Base-by-base conservation (phyloP, 2,113 vertebrate genomes). In the Chroicocephalus ridibundus region DNA sequence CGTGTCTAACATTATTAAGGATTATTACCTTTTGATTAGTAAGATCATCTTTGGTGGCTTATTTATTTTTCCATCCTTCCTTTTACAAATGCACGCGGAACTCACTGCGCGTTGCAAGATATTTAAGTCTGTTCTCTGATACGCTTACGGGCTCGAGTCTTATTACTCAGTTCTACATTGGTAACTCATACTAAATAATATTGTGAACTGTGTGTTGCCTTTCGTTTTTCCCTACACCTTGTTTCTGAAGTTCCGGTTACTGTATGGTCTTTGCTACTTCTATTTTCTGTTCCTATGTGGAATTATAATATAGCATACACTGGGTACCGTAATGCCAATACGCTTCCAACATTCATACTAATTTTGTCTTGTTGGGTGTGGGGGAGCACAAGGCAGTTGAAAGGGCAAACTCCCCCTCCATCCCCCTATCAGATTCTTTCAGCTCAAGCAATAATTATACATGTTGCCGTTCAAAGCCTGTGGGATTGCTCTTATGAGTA, bases 401-500 rank as follows among this genome's bases (percentile, higher is more conserved):
- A 94, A 85, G 31, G 36, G 36, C 27, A 74, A 34, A 17, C 34
- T 14, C 42, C 11, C 18, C 18, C 32, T 47, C 47, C 38, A 29
- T 18, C 34, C 15, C n/a, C 21, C 24, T 18, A 36, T 83, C 51
- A 60, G 42, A 57, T 84, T 75, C 77, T 95, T 95, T 80, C 7
- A 8, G 61, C 42, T 96, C 74, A 20, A 75, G 81, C 55, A 83
- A 36, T 95, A 95, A 90, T 95, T 94, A 74, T 34, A 80, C 42
- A 31, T 40, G 71, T 92, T 89, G 58, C 79, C 78, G 88, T 82
- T 78, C 5, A 20, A 70, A 95, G 84, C 85, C 93, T 80, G 74
- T 87, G 83, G 93, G 87, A 94, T 94, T 94, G 88, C 95, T 96
- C 78, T 86, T 94, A 91, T 64, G 77, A 96, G 91, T 78, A 88